Evolutionary conservation across 2,113 vertebrate species (phyloP).

Genomic region (Colossoma macropomum): DNA sequence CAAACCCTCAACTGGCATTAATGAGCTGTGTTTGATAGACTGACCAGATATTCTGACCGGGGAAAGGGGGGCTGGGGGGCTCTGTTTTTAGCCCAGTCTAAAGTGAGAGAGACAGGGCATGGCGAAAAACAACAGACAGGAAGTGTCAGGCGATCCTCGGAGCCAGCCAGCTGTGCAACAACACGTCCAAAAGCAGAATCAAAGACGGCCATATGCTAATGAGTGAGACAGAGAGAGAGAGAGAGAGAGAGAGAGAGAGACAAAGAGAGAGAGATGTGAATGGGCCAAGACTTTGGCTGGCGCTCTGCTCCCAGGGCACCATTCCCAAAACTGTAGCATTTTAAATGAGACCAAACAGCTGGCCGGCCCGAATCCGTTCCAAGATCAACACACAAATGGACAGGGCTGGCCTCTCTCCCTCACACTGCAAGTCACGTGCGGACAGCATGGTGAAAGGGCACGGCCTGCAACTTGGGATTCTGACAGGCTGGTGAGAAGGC

Average conservation of each 20-base stretch:
- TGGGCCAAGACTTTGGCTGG: neutral
- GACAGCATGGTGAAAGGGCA: slow-evolving; percentile 57
- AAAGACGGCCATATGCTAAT: slow-evolving; percentile 62
- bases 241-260: slow-evolving; percentile 11
- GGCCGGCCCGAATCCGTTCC: slow-evolving; percentile 5
- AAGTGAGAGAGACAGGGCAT: slow-evolving; percentile 35
- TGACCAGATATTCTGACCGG: slow-evolving; percentile 42
- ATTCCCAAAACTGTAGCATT: slow-evolving; percentile 25
- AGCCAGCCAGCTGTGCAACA: slow-evolving; percentile 69
- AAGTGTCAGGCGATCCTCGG: slow-evolving; percentile 52
- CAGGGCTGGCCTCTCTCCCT: slow-evolving; percentile 11
- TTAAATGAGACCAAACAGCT: slow-evolving; percentile 39
- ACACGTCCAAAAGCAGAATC: slow-evolving; percentile 64
- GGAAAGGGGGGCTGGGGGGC: neutral
- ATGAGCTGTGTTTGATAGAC: slow-evolving; percentile 62
- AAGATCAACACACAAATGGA: slow-evolving; percentile 14
- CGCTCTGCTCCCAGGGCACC: neutral
- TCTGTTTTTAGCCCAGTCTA: slow-evolving; percentile 10
- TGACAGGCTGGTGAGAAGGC: neutral
- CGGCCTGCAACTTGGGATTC: slow-evolving; percentile 35
- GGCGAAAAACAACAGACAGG: slow-evolving; percentile 48
- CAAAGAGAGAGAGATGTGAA: slow-evolving; percentile 4
- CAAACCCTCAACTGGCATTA: slow-evolving; percentile 56
- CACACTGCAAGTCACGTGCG: slow-evolving; percentile 60
- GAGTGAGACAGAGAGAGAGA: slow-evolving; percentile 39